Conservation (phyloP, 2,113 vertebrate species). For the Aegithalos caudatus region DNA sequence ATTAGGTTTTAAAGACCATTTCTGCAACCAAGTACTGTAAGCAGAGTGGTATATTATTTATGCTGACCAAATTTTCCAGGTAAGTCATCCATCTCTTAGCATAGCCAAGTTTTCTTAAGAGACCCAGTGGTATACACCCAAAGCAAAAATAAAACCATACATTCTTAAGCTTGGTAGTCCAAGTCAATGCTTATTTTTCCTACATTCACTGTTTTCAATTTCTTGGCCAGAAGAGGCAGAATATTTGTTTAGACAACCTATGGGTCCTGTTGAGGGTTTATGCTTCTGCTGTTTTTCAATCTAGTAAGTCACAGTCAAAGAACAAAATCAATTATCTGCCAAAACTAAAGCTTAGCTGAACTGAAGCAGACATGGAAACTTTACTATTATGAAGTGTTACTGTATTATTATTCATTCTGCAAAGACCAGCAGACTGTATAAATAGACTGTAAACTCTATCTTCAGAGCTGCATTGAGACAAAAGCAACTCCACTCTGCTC, state of each 20-base stretch:
- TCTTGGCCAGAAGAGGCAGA: background rate
- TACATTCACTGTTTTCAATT: background rate
- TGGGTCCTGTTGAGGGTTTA: background rate
- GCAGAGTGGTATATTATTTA: constrained; percentile 5
- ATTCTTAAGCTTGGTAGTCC: background rate
- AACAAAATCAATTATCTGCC: background rate
- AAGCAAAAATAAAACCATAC: background rate
- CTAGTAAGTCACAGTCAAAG: background rate
- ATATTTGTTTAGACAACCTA: background rate
- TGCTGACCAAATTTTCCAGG: constrained; percentile 10
- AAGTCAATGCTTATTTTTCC: background rate
- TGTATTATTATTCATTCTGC: background rate
- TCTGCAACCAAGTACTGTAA: constrained; percentile 5
- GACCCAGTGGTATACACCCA: background rate
- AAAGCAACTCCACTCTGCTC: background rate
- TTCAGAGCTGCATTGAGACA: background rate
- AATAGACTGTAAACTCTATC: background rate
- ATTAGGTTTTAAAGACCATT: background rate
- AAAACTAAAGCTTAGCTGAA: constrained; percentile 26
- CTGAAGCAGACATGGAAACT: constrained; percentile 8
- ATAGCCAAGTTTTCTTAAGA: background rate
- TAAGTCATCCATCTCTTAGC: background rate
- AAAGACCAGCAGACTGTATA: background rate
- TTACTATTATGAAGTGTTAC: background rate
- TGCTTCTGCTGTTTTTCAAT: background rate